Percentiles rank a stretch among this genome's conserved stretches.
Conservation (phyloP, 2,888 invertebrate species). For the Eucriotettix oculatus region DNA sequence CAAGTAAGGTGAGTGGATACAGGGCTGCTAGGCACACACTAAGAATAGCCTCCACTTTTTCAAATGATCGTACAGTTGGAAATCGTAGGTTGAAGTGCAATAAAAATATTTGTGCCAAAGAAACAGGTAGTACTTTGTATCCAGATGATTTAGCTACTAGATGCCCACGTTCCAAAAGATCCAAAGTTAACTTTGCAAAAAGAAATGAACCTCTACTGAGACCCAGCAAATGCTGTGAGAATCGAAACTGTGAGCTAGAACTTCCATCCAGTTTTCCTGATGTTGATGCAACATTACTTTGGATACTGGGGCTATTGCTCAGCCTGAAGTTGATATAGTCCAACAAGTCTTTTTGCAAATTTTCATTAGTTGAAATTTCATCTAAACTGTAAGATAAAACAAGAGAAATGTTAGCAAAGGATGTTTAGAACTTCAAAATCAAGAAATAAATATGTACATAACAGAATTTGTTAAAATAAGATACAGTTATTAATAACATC, state of each 20-base stretch:
- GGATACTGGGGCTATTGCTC: conserved; percentile 63
- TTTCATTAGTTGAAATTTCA: conserved; percentile 44
- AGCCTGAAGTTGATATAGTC: conserved; percentile 77
- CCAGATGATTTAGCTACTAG: conserved; percentile 85
- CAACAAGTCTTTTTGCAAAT: conserved; percentile 67
- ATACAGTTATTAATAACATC: not conserved
- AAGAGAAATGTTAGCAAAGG: not conserved
- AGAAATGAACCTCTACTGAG: conserved; percentile 80
- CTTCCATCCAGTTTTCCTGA: conserved; percentile 40
- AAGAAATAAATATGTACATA: not conserved
- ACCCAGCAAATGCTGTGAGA: conserved; percentile 68
- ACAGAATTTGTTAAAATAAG: not conserved
- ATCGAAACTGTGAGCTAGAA: conserved; percentile 49
- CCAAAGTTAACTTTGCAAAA: conserved; percentile 78
- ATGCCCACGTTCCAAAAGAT: conserved; percentile 80
- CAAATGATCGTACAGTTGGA: conserved; percentile 78
- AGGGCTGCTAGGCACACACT: conserved; percentile 82
- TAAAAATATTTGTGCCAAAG: conserved; percentile 75
- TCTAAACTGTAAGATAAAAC: conserved; percentile 40
- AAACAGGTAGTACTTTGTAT: conserved; percentile 79
- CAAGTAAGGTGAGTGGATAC: conserved; percentile 74
- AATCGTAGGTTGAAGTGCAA: conserved; percentile 84
- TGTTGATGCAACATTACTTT: conserved; percentile 56
- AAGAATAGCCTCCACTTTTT: conserved; percentile 64
- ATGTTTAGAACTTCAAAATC: not conserved